Evolutionary conservation across 2,888 invertebrate genomes (phyloP), one percentile per base, ranked within the genome.

Genomic region (Sphaerolaimus hirsutus): DNA sequence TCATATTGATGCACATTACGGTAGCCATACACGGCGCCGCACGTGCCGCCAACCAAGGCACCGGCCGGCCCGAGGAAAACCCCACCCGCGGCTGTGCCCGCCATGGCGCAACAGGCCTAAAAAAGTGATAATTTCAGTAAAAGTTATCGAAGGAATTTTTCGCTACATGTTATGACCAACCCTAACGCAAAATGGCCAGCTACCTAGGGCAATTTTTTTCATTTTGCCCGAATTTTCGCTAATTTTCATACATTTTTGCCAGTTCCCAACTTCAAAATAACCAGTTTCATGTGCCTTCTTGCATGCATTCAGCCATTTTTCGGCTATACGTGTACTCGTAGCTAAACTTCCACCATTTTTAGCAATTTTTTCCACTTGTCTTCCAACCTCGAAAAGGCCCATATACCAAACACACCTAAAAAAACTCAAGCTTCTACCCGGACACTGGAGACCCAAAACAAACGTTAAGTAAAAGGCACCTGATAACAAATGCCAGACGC

Each of bases 31-130:
- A 22, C 25, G 42, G 10, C 19, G 48, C 49, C 49, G 14, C 19
- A 24, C 10, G 32, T 1, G 2, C 29, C 43, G 17, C 49, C 48
- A 14, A 49, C 23, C 2, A 45, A 37, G 17, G 45, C 48, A 17
- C 49, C 49, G 4, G 17, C 7, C 17, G 49, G 49, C 2, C 49
- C 49, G 23, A 4, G 42, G 7, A 48, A 37, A 2, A 37, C 24
- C 2, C 48, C 49, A 2, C 48, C 49, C 29, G 27, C 40, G 2
- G 26, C 32, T 17, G 42, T 35, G 23, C 49, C 49, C 22, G n/a
- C 48, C 2, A 45, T 48, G 1, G 45, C 48, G 37, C 21, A 44
- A 2, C 25, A 37, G 2, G 29, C 22, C 43, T 43, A 14, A 37
- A 37, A 19, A 37, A n/a, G 19, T n/a, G 19, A 37, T 5, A 37